Base-by-base conservation (phyloP, 1,140 invertebrate genomes). In the Caenorhabditis brenneri region DNA sequence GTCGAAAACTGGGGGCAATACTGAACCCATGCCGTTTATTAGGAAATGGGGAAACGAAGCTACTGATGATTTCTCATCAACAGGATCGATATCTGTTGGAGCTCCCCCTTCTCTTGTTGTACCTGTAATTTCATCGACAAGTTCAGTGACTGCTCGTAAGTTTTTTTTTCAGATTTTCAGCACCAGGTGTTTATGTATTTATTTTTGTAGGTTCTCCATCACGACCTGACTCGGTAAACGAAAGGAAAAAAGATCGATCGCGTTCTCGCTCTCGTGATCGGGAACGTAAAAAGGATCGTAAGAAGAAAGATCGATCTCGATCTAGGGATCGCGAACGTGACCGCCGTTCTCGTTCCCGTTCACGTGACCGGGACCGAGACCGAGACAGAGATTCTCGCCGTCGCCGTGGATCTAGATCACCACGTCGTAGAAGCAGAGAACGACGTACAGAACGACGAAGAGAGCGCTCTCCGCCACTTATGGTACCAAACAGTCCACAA, bases 21-120 rank as follows among this genome's bases (percentile, higher is more conserved):
- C 81, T 15, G 88, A 89, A 79, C 88, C 88, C 6, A 89, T 89
- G 89, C 87, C 89, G 42, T 89, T 89, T 78, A 79, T 90, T 2
- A 85, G 88, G 6, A 87, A 88, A 80, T 89, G 85, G 85, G 88
- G 88, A 22, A 79, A 79, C 15, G 85, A 74, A 31, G 80, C 69
- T 29, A 53, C 69, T 19, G 55, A 24, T 4, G 60, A 74, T 42
- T 42, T 10, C 15, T 65, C 39, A 42, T 33, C 58, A 19, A 33
- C 2, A 5, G 1, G 29, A 0, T n/a, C 36, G 19, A 4, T n/a
- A 36, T 42, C 65, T 24, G 6, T 12, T 22, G 36, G 31, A 19
- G 12, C 60, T 6, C 31, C 65, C 10, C 65, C 65, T 19, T n/a
- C 65, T 12, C 65, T 74, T 46, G 65, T 74, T 24, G 36, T 74